Evolutionary conservation across 2,797 vertebrate genomes (phyloP).

Genomic region (Platalea minor): DNA sequence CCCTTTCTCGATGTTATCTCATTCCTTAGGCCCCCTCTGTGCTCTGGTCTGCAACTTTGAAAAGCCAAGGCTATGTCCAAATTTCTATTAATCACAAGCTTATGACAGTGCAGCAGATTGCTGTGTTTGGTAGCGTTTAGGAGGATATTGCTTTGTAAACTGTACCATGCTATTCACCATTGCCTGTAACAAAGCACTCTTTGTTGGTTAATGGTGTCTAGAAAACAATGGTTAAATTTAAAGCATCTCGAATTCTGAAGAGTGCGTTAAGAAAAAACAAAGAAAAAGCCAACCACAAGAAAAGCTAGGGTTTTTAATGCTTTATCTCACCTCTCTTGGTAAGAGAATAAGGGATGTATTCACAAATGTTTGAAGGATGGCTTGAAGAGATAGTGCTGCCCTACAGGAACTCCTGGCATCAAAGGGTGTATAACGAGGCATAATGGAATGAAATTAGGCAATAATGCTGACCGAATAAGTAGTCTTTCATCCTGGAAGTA

Average conservation of each 20-base stretch:
- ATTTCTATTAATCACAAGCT: neutral
- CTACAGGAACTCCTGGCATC: neutral
- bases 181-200: neutral
- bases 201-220: neutral
- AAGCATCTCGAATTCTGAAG: neutral
- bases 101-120: neutral
- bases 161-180: neutral
- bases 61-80: neutral
- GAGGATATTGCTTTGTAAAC: neutral
- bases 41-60: neutral
- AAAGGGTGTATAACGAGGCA: neutral
- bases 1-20: neutral
- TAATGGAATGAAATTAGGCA: neutral
- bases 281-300: neutral
- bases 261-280: neutral
- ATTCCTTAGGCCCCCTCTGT: neutral
- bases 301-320: neutral
- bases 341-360: neutral
- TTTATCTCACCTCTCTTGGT: neutral
- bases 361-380: neutral
- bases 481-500: neutral
- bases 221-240: conserved; percentile 20
- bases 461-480: neutral
- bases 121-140: neutral
- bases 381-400: neutral